Evolutionary conservation across 2,113 vertebrate genomes (phyloP).

Genomic region (Alces alces): DNA sequence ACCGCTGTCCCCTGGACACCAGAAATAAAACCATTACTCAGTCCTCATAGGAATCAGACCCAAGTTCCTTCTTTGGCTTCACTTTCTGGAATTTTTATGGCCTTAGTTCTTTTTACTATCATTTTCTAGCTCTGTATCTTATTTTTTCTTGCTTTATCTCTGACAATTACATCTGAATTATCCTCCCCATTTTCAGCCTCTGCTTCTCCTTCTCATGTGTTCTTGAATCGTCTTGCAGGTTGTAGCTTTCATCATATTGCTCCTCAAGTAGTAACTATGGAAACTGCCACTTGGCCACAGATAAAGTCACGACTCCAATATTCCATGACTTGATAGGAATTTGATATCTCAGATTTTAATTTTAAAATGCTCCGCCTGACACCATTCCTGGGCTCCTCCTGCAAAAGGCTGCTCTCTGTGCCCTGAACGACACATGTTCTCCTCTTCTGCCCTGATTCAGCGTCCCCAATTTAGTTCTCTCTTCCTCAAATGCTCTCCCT

Average conservation of each 20-base stretch:
- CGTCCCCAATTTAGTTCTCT: not conserved
- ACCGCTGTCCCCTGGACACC: not conserved
- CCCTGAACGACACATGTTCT: rapidly evolving
- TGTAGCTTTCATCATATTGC: not conserved
- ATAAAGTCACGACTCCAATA: not conserved
- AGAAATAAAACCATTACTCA: not conserved
- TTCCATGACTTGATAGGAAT: not conserved
- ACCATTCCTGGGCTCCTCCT: not conserved
- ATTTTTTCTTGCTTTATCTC: not conserved
- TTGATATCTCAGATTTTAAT: not conserved
- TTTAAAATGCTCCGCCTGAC: not conserved
- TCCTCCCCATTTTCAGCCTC: not conserved
- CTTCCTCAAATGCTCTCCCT: not conserved
- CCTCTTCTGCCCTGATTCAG: not conserved
- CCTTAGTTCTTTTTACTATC: not conserved
- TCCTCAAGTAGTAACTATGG: not conserved
- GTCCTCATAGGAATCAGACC: not conserved
- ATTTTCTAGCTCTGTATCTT: not conserved
- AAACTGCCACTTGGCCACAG: not conserved
- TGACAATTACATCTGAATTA: not conserved
- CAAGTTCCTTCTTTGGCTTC: not conserved
- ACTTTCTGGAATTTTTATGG: rapidly evolving
- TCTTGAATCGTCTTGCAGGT: not conserved
- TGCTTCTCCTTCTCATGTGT: not conserved
- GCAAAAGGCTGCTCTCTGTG: too few species aligned